Conservation (phyloP, 2,797 vertebrate species). For the Notamacropus eugenii region DNA sequence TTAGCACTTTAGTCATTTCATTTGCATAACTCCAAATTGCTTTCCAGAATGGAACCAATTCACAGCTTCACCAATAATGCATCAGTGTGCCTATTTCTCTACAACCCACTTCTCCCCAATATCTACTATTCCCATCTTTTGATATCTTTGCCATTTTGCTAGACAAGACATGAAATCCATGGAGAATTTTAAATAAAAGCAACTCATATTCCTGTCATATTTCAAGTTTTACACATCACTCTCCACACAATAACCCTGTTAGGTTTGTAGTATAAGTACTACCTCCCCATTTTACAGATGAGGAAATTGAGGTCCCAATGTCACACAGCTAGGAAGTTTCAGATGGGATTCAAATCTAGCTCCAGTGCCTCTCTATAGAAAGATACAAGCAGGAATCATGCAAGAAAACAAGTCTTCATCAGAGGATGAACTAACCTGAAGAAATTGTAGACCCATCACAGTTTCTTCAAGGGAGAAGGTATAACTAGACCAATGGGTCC, state of each 20-base stretch:
- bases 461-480: neutral
- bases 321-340: neutral
- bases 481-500: neutral
- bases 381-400: neutral
- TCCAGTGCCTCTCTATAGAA: neutral
- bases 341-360: neutral
- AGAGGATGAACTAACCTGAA: neutral
- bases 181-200: neutral
- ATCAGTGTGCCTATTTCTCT: neutral
- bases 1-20: neutral
- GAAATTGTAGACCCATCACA: neutral
- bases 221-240: neutral
- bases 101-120: neutral
- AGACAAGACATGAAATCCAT: neutral
- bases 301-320: neutral
- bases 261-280: neutral
- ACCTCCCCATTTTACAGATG: neutral
- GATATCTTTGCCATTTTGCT: neutral
- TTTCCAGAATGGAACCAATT: neutral
- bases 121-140: neutral
- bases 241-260: neutral
- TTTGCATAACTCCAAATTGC: neutral
- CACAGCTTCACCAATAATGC: neutral
- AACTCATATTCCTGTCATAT: neutral
- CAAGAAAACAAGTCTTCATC: neutral